These are phyloP conservation scores for Hetaerina titia DNA, from an alignment of 2,888 invertebrate genomes.

Conservation along the genomic window DNA sequence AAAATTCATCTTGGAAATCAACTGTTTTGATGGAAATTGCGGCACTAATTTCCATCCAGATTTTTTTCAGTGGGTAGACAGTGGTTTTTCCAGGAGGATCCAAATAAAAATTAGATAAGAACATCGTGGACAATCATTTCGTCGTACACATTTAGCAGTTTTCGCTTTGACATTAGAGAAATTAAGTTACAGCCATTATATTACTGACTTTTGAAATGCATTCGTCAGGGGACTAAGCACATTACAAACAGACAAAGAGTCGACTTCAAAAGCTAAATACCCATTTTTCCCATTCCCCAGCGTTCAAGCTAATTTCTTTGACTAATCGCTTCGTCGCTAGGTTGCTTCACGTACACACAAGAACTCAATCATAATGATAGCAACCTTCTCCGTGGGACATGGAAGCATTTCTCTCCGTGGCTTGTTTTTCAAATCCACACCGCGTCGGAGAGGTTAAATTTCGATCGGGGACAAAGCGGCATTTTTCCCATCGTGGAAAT, in stretches of 20 bases:
- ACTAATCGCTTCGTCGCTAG: background rate
- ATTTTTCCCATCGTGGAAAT: background rate
- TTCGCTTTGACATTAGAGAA: no score
- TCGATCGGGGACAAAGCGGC: background rate
- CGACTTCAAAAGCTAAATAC: background rate
- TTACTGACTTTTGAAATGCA: no score
- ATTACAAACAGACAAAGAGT: background rate
- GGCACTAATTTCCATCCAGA: no score
- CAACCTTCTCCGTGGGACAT: background rate
- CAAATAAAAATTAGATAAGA: no score
- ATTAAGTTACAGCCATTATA: no score
- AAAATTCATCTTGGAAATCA: no score
- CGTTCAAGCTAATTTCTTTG: background rate
- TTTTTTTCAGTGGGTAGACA: no score
- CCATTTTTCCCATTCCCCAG: background rate
- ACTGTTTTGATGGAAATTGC: no score
- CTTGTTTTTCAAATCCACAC: background rate
- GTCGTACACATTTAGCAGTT: no score
- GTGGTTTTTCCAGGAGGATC: no score
- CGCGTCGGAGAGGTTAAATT: background rate
- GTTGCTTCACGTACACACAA: background rate
- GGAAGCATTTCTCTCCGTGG: background rate
- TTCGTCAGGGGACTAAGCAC: no score
- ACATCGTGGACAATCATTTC: no score
- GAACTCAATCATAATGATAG: constrained; percentile 26